Evolutionary conservation across 2,888 invertebrate genomes (phyloP).

Genomic region (Leptinotarsa haldemani): DNA sequence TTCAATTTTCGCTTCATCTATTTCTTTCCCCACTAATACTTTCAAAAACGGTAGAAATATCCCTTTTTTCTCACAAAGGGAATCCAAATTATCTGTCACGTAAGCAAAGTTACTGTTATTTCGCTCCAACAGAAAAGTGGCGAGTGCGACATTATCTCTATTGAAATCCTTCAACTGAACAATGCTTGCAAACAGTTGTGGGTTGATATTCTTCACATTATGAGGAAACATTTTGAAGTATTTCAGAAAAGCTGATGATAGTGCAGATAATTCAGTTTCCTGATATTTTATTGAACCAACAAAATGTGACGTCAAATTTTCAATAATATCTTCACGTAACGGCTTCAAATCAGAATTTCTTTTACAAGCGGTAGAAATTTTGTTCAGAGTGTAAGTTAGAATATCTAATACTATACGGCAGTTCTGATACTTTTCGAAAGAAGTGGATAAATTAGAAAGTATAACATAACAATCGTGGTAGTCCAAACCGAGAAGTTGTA

Average conservation of each 20-base stretch:
- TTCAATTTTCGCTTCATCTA: constrained; percentile 66
- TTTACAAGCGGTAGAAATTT: constrained; percentile 41
- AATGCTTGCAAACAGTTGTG: constrained; percentile 69
- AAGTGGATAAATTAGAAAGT: constrained; percentile 54
- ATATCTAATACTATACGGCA: constrained; percentile 41
- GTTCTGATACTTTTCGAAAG: constrained; percentile 29
- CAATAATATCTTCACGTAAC: constrained; percentile 45
- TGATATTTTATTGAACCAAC: constrained; percentile 43
- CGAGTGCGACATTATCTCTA: constrained; percentile 71
- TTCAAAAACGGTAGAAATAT: constrained; percentile 74
- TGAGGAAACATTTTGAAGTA: constrained; percentile 75
- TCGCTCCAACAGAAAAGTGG: constrained; percentile 70
- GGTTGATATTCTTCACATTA: constrained; percentile 67
- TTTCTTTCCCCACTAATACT: constrained; percentile 66
- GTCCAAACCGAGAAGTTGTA: constrained; percentile 63
- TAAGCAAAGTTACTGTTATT: constrained; percentile 67
- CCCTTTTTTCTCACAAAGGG: constrained; percentile 71
- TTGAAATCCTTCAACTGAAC: constrained; percentile 68
- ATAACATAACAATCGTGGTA: constrained; percentile 65
- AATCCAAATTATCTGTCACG: constrained; percentile 67
- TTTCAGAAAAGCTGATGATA: constrained; percentile 70
- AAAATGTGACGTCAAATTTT: constrained; percentile 47
- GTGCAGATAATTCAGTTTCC: constrained; percentile 62
- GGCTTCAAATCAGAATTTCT: constrained; percentile 43
- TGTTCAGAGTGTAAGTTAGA: constrained; percentile 49